phyloP scores from a whole-genome alignment of 2,888 invertebrate species.

The Drosophila limbata region DNA sequence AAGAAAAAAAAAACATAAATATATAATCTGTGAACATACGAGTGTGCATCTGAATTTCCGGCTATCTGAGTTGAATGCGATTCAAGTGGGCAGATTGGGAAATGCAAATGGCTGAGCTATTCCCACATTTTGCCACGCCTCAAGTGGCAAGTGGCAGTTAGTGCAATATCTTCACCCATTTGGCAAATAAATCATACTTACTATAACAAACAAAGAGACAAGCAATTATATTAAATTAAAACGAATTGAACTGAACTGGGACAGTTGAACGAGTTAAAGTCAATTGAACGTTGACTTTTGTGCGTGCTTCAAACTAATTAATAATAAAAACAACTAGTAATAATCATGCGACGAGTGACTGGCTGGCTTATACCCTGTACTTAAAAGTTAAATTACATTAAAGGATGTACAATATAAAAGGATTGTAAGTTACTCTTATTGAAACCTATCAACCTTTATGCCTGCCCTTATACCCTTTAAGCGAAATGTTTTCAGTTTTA shows the following conservation, averaged over 20 bases:
- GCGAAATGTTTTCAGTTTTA: constrained; percentile 47
- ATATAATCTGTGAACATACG: constrained; percentile 26
- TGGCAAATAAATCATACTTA: constrained; percentile 44
- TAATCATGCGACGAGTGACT: background rate
- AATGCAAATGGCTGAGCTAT: constrained; percentile 8
- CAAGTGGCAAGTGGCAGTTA: constrained; percentile 30
- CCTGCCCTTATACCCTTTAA: background rate
- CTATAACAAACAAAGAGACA: background rate
- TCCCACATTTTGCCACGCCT: constrained; percentile 49
- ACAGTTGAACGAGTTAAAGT: constrained; percentile 29
- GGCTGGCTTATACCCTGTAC: background rate
- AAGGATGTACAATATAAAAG: too few species aligned
- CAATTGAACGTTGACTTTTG: constrained; percentile 50
- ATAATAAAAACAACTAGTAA: constrained; percentile 14
- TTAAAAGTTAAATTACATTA: background rate
- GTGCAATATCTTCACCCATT: constrained; percentile 38
- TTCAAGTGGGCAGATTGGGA: constrained; percentile 22
- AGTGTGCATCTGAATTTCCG: constrained; percentile 48
- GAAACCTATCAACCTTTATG: background rate
- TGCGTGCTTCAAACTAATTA: constrained; percentile 63
- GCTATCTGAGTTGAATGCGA: constrained; percentile 30
- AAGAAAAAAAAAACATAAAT: constrained; percentile 3
- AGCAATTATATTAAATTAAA: constrained; percentile 39
- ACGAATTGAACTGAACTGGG: constrained; percentile 30
- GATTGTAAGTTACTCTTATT: too few species aligned